Base-by-base conservation (phyloP, 64 coral and sea anemone species). In the Actinia equina region DNA sequence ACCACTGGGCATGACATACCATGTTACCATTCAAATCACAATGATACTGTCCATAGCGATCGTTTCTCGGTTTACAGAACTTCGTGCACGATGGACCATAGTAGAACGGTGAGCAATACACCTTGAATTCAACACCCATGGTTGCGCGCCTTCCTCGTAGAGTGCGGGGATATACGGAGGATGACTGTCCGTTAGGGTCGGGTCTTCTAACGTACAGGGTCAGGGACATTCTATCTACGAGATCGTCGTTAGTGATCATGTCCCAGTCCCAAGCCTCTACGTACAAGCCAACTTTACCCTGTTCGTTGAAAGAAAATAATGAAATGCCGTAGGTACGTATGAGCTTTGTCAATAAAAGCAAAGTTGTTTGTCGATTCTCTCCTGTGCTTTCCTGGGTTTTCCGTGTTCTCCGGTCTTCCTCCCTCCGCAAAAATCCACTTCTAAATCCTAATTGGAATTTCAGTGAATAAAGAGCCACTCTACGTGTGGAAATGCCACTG, bases 261-360 rank as follows among this genome's bases (percentile, higher is more conserved):
- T 96, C 94, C 16, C 88, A 20, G 22, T 96, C 91, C 94, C 94
- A 96, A 9, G 88, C 82, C 84, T 96, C 88, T 44, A 93, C 71
- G 23, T 83, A 65, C 18, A 96, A 53, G 7, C 84, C 82, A 93
- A 96, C 44, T 1, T 77, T 54, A 12, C 94, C 94, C 94, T 96
- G 69, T 74, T 23, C 19, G 62, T 22, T 12, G 42, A 26, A 74
- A 37, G 2, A 74, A 13, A 74, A 27, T 8, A 74, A 11, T 14
- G 20, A 74, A 74, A 30, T 41, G 30, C 30, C 30, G 30, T 37
- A 37, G 30, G 30, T 37, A 37, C 30, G 30, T 37, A 37, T 37
- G 30, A 37, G 30, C 30, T 37, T 37, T 37, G 30, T 37, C 30
- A 26, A 63, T 63, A 4, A 18, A 18, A 20, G 19, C 60, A 63